phyloP scores from a whole-genome alignment of 2,888 invertebrate genomes.

The Sabellastarte sp. region DNA sequence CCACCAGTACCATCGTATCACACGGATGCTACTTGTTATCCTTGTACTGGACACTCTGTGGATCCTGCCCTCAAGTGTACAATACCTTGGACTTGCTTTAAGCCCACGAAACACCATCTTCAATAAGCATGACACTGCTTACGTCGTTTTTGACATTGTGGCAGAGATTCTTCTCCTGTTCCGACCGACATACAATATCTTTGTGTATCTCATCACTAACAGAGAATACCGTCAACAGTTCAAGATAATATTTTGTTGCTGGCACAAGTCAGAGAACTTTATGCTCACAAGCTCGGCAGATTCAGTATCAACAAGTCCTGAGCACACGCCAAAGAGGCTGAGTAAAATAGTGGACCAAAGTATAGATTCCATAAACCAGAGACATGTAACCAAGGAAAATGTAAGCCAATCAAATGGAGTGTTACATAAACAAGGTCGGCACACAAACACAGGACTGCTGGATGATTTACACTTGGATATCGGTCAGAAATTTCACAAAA shows the following conservation, averaged over 20 bases:
- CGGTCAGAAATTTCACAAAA: too few species aligned
- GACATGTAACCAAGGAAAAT: too few species aligned
- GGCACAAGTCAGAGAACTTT: too few species aligned
- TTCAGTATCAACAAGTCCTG: too few species aligned
- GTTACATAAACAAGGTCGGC: too few species aligned
- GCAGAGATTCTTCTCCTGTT: slow-evolving; percentile 14
- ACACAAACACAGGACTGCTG: too few species aligned
- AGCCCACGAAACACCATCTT: slow-evolving; percentile 12
- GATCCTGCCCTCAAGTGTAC: slow-evolving; percentile 11
- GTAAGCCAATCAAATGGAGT: too few species aligned
- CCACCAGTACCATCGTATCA: not conserved
- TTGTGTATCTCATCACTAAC: slow-evolving; percentile 7
- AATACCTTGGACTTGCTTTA: slow-evolving; percentile 11
- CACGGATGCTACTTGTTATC: slow-evolving; percentile 13
- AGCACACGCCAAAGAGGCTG: too few species aligned
- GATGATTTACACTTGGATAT: too few species aligned
- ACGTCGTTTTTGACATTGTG: slow-evolving; percentile 14
- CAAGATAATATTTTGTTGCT: not conserved
- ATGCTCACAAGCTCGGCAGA: too few species aligned
- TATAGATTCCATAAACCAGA: too few species aligned
- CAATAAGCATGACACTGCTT: not conserved
- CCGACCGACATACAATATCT: slow-evolving; percentile 9
- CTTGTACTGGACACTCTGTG: slow-evolving; percentile 15
- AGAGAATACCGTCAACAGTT: slow-evolving; percentile 1
- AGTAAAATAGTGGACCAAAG: too few species aligned